These are phyloP conservation scores for Galeopterus variegatus DNA, from an alignment of 2,113 vertebrate genomes.

Conservation along the genomic window DNA sequence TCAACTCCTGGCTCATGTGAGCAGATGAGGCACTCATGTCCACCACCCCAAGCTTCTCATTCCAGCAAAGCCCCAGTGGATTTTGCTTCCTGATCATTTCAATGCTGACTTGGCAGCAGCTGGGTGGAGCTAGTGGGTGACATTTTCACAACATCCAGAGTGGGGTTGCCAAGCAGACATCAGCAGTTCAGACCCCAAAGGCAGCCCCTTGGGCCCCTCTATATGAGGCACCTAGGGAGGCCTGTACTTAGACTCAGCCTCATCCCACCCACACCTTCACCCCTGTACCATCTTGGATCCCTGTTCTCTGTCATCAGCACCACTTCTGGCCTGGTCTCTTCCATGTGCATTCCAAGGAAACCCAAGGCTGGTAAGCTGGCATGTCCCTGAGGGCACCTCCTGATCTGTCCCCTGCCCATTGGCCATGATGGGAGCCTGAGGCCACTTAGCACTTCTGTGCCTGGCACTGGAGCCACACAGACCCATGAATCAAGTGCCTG, in stretches of 20 bases:
- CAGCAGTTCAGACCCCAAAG: background rate
- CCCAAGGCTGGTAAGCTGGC: background rate
- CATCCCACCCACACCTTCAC: background rate
- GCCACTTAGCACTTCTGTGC: background rate
- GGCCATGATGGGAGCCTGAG: background rate
- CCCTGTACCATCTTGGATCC: background rate
- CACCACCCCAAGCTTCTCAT: background rate
- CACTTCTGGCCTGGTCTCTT: background rate
- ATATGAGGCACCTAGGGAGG: background rate
- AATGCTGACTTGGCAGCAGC: background rate
- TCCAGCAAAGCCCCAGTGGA: background rate
- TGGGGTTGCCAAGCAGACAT: background rate
- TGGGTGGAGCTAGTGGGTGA: background rate
- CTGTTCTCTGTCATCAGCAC: background rate
- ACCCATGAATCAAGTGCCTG: background rate
- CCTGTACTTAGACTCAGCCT: background rate
- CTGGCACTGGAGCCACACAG: background rate
- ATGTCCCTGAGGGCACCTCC: background rate
- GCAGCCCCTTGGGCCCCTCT: background rate
- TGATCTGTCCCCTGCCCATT: background rate
- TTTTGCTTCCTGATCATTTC: background rate
- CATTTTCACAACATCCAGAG: background rate
- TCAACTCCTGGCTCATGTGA: background rate
- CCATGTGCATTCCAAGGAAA: background rate
- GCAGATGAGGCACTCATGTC: background rate